Percentiles rank a stretch among this genome's conserved stretches.
Evolutionary conservation across 1,140 invertebrate species (phyloP).

Genomic region (Papilio dardanus): DNA sequence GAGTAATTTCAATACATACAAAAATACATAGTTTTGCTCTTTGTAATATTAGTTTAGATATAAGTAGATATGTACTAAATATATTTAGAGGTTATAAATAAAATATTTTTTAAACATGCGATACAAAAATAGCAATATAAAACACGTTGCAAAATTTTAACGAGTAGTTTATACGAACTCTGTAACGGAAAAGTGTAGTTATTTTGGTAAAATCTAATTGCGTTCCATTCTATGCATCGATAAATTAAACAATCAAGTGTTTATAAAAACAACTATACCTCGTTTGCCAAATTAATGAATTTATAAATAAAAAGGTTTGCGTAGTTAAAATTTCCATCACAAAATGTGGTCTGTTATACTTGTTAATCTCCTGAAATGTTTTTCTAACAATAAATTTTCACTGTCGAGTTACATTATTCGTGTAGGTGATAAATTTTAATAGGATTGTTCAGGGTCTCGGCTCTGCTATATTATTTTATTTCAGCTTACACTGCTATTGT

Average conservation of each 20-base stretch:
- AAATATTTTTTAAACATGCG: not conserved
- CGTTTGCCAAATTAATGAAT: not conserved
- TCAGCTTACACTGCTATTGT: no score
- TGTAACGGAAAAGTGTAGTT: not conserved
- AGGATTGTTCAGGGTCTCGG: no score
- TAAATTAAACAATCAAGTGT: not conserved
- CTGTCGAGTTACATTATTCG: no score
- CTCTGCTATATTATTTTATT: no score
- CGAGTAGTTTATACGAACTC: not conserved
- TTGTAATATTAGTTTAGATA: no score
- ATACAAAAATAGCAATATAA: not conserved
- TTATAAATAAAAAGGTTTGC: not conserved
- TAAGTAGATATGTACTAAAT: no score
- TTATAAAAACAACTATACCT: not conserved
- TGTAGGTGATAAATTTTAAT: no score
- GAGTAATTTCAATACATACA: no score
- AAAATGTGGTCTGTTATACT: not conserved
- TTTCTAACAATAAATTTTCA: no score
- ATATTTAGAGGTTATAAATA: not conserved
- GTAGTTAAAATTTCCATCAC: not conserved
- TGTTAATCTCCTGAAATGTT: no score
- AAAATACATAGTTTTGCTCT: no score
- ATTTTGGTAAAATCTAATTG: constrained; percentile 3
- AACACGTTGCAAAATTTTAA: not conserved
- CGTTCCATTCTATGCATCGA: not conserved